Base-by-base conservation (phyloP, 2,888 invertebrate genomes). In the Drosophila neonasuta region DNA sequence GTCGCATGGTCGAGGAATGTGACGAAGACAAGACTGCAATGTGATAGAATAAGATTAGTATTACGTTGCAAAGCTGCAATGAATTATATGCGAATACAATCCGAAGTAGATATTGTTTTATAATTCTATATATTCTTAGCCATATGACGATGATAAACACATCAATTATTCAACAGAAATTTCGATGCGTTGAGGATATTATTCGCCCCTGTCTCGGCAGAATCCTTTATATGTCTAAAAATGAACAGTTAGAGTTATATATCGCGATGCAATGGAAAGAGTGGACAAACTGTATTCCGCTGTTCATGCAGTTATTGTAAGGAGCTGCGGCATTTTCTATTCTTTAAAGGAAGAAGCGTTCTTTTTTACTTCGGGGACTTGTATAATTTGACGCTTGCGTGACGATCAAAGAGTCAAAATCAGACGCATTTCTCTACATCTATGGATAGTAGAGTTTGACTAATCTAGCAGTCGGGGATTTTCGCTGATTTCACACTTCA, bases 401-500 rank as follows among this genome's bases (percentile, higher is more conserved):
- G 67, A 65, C 68, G 68, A 73, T 80, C 65, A 72, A 78, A 69
- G 69, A 69, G 65, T 69, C 77, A 68, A 82, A 87, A 71, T 84
- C 75, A 67, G 65, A 63, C 52, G 72, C 46, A 48, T 67, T 71
- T 70, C 67, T 80, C 54, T 59, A n/a, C 36, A 24, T 24, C 24
- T 24, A 24, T n/a, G 4, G 36, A 10, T 36, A n/a, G n/a, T 6
- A 5, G 11, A n/a, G 36, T 11, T n/a, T 11, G 61, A 55, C 84
- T 69, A 83, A 86, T 68, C 78, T 78, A 56, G 45, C 59, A 48
- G 59, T 34, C 56, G 42, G 29, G 55, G 56, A 59, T 59, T 64
- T 70, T 56, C 55, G 54, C 68, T 73, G 70, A 76, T 82, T 87
- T 82, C 69, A 76, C 87, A 85, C 81, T 87, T 81, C 87, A 82